phyloP scores from a whole-genome alignment of 2,113 vertebrate genomes.

The Aspiorhynchus laticeps region DNA sequence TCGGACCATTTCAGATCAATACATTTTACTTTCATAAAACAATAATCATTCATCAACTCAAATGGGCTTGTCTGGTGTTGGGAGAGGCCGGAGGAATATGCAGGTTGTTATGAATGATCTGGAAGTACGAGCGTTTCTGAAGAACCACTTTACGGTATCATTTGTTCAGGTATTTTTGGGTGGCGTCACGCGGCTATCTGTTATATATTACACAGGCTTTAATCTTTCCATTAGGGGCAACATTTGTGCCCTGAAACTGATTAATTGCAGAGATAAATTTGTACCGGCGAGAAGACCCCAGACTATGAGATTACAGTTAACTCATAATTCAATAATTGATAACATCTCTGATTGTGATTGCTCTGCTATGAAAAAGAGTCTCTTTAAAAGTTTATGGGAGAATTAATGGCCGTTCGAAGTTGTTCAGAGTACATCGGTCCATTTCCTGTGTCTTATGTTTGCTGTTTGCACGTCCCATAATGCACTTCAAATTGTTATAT shows the following conservation, averaged over 20 bases:
- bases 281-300: slow-evolving; percentile 33
- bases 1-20: slow-evolving; percentile 67
- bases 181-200: slow-evolving; percentile 48
- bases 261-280: slow-evolving; percentile 49
- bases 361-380: slow-evolving; percentile 46
- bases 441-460: slow-evolving; percentile 25
- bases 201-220: slow-evolving; percentile 17
- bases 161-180: slow-evolving; percentile 45
- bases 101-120: slow-evolving; percentile 33
- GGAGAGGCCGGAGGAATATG: slow-evolving; percentile 30
- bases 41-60: slow-evolving; percentile 76
- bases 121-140: neutral
- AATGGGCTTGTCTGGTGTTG: slow-evolving; percentile 47
- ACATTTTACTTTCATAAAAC: slow-evolving; percentile 70
- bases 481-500: slow-evolving; percentile 20
- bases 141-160: slow-evolving; percentile 41
- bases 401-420: slow-evolving; percentile 51
- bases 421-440: slow-evolving; percentile 16
- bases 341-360: slow-evolving; percentile 44
- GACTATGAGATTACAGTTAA: slow-evolving; percentile 49
- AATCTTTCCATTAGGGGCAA: slow-evolving; percentile 46
- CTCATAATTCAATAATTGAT: slow-evolving; percentile 54
- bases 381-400: slow-evolving; percentile 45
- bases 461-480: slow-evolving; percentile 20
- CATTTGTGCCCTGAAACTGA: slow-evolving; percentile 51